Evolutionary conservation across 2,113 vertebrate genomes (phyloP), one percentile per base, ranked within the genome.

Genomic region (Gasterosteus aculeatus): DNA sequence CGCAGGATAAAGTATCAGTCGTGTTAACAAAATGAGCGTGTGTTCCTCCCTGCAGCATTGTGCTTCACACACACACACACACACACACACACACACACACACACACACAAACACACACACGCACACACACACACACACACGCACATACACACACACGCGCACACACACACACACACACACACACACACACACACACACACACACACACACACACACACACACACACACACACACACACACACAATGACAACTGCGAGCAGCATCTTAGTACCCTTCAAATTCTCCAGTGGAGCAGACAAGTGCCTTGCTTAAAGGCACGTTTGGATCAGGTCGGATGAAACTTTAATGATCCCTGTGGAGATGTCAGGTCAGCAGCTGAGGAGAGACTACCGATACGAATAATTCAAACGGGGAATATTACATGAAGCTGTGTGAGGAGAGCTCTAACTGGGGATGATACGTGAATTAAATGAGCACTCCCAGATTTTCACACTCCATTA

Each of bases 261-360:
- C 76, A 47, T 74, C 74, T 68, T 60, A 33, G 51, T 59, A 46
- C 35, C 33, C 63, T 53, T 59, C 53, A 44, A 67, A 38, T 56
- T 68, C 14, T 61, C 83, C 82, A 87, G 70, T 83, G 77, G 70
- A 80, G 80, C 85, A 83, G 82, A 80, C 84, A 83, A 86, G 81
- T 67, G 78, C 69, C 73, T 85, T 78, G 80, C 88, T 87, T 85
- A 65, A 84, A 78, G 88, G 87, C 65, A 71, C 83, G 82, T 85
- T 89, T 82, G 86, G 84, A 90, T 88, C 77, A 89, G 87, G 73
- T 90, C 80, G 82, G 88, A 89, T 90, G 73, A 90, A 90, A 90
- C 86, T 90, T 90, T 88, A 87, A 90, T 90, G 83, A 86, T 88
- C 78, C 83, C 82, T 5, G 71, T 69, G 74, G 87, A 90, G 86